Percentiles rank a stretch among this genome's conserved stretches.
phyloP scores from a whole-genome alignment of 2,113 vertebrate species.

The Aythya baeri region DNA sequence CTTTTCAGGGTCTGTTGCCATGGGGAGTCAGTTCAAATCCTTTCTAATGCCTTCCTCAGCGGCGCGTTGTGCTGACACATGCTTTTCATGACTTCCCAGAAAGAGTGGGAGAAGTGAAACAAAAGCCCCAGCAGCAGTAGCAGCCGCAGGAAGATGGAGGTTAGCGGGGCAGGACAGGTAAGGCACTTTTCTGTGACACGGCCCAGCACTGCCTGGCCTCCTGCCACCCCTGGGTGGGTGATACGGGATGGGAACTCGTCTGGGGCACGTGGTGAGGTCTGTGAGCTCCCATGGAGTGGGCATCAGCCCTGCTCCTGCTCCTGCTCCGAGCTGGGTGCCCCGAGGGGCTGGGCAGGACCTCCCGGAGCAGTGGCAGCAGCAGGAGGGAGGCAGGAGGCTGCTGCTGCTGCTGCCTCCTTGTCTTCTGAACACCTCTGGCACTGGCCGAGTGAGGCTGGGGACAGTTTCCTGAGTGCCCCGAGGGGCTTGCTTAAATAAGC shows the following conservation, averaged over 20 bases:
- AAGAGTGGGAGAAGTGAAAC: not conserved
- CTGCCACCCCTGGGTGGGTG: not conserved
- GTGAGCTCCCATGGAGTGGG: not conserved
- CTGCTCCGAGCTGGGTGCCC: not conserved
- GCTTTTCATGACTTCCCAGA: slow-evolving; percentile 43
- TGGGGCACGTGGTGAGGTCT: not conserved
- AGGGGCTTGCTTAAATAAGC: not conserved
- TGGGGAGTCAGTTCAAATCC: slow-evolving; percentile 63
- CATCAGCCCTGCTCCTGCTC: not conserved
- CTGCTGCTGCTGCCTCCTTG: no score
- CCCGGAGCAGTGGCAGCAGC: not conserved
- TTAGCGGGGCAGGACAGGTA: not conserved
- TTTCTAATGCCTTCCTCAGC: slow-evolving; percentile 45
- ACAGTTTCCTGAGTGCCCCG: not conserved
- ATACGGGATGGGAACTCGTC: no score
- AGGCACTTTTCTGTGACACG: not conserved
- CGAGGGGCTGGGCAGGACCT: not conserved
- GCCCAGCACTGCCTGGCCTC: not conserved
- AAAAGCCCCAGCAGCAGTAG: not conserved
- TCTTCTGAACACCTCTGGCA: no score
- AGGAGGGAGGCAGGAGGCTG: no score
- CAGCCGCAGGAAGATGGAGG: not conserved
- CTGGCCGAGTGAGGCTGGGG: not conserved
- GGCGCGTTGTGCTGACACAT: slow-evolving; percentile 54
- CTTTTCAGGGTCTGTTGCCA: slow-evolving; percentile 64